Base-by-base conservation (phyloP, 2,797 vertebrate species). In the Hipposideros larvatus region DNA sequence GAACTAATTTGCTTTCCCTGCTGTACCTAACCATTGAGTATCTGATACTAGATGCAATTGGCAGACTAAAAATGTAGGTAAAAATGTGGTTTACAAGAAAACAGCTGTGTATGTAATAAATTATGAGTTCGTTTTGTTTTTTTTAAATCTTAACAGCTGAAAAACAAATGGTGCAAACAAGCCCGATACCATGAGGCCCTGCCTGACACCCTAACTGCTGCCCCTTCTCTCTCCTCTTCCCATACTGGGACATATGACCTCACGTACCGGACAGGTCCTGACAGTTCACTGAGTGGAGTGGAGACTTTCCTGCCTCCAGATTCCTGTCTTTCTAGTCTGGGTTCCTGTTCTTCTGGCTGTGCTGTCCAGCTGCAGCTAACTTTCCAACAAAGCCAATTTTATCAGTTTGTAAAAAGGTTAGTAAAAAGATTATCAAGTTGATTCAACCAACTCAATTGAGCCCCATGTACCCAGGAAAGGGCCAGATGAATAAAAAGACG, bases 401-500 rank as follows among this genome's bases (percentile, higher is more conserved):
- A 87, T 57, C 26, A 70, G 34, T 71, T 63, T 48, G 28, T n/a
- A 63, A 90, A 80, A 85, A 5, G 26, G 13, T 28, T 53, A 51
- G 13, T 66, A 61, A 87, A 90, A 31, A 93, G 37, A 57, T 78
- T n/a, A 84, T 61, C 34, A 37, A 46, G 48, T 41, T 37, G 46
- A 28, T 90, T 91, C 80, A 87, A 15, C 26, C 6, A 48, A 86
- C 15, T 65, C 43, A 37, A 3, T 0, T 83, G 37, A 94, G 34
- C 37, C 37, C 22, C 19, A 77, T 28, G 28, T 48, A 48, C 26
- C 26, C 24, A 91, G 63, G 46, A 65, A 26, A 82, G 37, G 15
- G 37, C 43, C 61, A 94, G 73, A 87, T 82, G 53, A 94, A 21
- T 55, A 77, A 87, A 71, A 53, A 59, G n/a, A 19, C 92, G 11